Evolutionary conservation across 1,140 invertebrate genomes (phyloP), one percentile per base, ranked within the genome.

Genomic region (Cotesia vestalis): DNA sequence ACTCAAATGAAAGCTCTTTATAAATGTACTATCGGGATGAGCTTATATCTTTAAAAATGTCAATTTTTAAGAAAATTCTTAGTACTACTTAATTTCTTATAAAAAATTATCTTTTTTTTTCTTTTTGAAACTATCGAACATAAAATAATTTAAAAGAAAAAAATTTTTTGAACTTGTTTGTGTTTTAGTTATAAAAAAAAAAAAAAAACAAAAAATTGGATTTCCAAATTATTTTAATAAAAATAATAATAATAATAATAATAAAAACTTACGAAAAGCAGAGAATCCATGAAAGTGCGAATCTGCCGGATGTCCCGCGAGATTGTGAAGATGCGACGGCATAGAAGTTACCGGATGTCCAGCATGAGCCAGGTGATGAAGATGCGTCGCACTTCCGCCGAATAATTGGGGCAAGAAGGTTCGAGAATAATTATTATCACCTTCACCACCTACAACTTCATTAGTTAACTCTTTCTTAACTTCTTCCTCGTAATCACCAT

Each of bases 251-350:
- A n/a, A n/a, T 9, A 66, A 51, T 11, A 55, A 64, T 60, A 64
- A 55, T 35, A 40, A 61, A 81, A 61, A 81, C 85, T 85, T 72
- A 86, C 85, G 64, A 69, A 84, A 86, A n/a, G 83, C 84, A 4
- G 83, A 83, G 68, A 83, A 80, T 74, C 84, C 81, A 66, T 83
- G 77, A 2, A 83, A 77, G 71, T 82, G 80, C 38, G 78, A 78
- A n/a, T 84, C 83, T 17, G 74, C 67, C 11, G 76, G 52, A 59
- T 80, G 79, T 55, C 77, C 71, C 4, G 81, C 76, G 38, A 81
- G 64, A 46, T 71, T 74, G 11, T 75, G 73, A 57, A 82, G 66
- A 76, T 80, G 77, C 20, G 78, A 71, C 9, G 75, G 72, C 35
- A 80, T 53, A 38, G 75, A 46, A 46, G 40, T 38, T 14, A 78